Evolutionary conservation across 2,888 invertebrate genomes (phyloP).

Genomic region (Argyresthia albistria): DNA sequence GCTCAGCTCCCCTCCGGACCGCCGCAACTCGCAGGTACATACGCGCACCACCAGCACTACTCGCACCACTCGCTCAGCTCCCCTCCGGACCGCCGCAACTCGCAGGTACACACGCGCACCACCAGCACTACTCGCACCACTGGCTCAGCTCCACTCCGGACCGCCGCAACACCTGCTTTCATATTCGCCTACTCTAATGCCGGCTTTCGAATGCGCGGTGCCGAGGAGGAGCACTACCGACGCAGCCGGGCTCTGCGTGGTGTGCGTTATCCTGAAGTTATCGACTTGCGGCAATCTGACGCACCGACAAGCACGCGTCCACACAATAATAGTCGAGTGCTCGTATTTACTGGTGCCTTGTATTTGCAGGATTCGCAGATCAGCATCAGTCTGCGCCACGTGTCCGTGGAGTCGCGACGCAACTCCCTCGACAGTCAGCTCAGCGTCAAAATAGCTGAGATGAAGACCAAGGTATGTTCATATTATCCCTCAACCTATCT

Average conservation of each 20-base stretch:
- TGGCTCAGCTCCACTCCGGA: conserved; percentile 72
- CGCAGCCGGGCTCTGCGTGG: no score
- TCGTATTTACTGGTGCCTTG: not conserved
- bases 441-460: conserved; percentile 87
- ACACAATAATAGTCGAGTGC: no score
- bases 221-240: no score
- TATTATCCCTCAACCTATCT: no score
- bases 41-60: conserved; percentile 76
- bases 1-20: conserved; percentile 69
- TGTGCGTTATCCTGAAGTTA: no score
- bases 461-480: conserved; percentile 76
- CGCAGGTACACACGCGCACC: conserved; percentile 79
- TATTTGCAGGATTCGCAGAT: conserved; percentile 72
- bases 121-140: conserved; percentile 74
- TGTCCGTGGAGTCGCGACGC: conserved; percentile 88
- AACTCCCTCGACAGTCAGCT: conserved; percentile 92
- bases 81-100: conserved; percentile 74
- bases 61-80: conserved; percentile 65
- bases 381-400: conserved; percentile 84
- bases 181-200: no score
- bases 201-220: no score
- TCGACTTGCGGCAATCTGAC: no score
- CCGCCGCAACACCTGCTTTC: conserved; percentile 66
- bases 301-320: no score
- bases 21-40: conserved; percentile 75